Evolutionary conservation across 2,888 invertebrate genomes (phyloP).

Genomic region (Amblyjoppa fuscipennis): DNA sequence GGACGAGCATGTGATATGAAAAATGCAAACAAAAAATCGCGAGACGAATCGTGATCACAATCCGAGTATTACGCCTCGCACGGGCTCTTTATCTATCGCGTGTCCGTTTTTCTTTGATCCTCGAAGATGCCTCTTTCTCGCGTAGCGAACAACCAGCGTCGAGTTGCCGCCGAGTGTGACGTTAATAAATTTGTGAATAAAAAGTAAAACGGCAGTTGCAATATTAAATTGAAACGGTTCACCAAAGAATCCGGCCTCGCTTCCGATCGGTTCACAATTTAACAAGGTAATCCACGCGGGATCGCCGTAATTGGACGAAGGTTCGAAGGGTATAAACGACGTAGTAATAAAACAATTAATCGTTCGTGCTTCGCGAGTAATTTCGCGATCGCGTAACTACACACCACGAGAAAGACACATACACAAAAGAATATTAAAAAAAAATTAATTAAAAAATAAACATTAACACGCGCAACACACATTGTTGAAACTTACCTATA

Average conservation of each 20-base stretch:
- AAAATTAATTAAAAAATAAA: constrained; percentile 55
- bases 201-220: constrained; percentile 38
- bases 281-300: constrained; percentile 30
- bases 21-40: constrained; percentile 24
- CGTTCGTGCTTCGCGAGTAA: constrained; percentile 44
- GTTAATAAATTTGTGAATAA: constrained; percentile 44
- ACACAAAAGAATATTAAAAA: constrained; percentile 25
- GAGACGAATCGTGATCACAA: constrained; percentile 47
- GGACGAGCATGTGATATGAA: constrained; percentile 65
- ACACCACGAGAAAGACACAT: constrained; percentile 41
- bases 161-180: background rate
- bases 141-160: background rate
- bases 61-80: constrained; percentile 45
- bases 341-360: constrained; percentile 46
- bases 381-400: constrained; percentile 45
- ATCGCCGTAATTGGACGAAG: constrained; percentile 45
- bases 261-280: constrained; percentile 45
- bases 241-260: constrained; percentile 61
- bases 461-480: constrained; percentile 56
- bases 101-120: constrained; percentile 34
- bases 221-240: constrained; percentile 53
- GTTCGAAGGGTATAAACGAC: constrained; percentile 55
- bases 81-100: constrained; percentile 19
- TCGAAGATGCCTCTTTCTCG: constrained; percentile 10
- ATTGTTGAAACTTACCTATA: constrained; percentile 74